Conservation (phyloP, 2,888 invertebrate species). For the Slavum lentiscoides region DNA sequence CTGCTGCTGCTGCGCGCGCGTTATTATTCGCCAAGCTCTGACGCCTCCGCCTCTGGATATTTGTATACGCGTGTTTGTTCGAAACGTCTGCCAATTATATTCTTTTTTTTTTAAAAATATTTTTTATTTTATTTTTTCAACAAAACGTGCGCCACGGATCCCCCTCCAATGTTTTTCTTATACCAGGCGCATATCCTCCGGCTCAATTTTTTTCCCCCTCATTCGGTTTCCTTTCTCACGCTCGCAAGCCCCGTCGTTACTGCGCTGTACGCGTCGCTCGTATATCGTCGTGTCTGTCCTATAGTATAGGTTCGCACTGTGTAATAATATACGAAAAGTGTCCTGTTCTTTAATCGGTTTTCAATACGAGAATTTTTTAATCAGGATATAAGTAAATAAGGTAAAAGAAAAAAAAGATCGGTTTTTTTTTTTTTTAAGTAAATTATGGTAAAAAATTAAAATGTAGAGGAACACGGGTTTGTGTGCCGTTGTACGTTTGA, state of each 20-base stretch:
- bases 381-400: too few species aligned
- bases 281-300: too few species aligned
- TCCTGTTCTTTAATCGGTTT: too few species aligned
- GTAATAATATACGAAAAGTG: too few species aligned
- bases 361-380: too few species aligned
- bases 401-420: too few species aligned
- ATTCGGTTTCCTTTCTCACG: background rate
- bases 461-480: too few species aligned
- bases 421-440: too few species aligned
- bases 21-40: slow-evolving; percentile 39
- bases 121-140: slow-evolving; percentile 19
- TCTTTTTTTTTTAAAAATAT: background rate
- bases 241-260: background rate
- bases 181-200: background rate
- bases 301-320: too few species aligned
- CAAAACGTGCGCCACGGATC: slow-evolving; percentile 6
- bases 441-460: too few species aligned
- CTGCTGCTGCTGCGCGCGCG: background rate
- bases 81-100: slow-evolving; percentile 48
- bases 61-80: slow-evolving; percentile 30
- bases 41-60: slow-evolving; percentile 51
- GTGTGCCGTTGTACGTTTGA: too few species aligned
- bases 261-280: background rate
- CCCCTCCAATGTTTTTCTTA: slow-evolving; percentile 33
- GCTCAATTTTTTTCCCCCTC: background rate